These are phyloP conservation scores for Subanguina moxae DNA, from an alignment of 1,140 invertebrate genomes.

Conservation along the genomic window DNA sequence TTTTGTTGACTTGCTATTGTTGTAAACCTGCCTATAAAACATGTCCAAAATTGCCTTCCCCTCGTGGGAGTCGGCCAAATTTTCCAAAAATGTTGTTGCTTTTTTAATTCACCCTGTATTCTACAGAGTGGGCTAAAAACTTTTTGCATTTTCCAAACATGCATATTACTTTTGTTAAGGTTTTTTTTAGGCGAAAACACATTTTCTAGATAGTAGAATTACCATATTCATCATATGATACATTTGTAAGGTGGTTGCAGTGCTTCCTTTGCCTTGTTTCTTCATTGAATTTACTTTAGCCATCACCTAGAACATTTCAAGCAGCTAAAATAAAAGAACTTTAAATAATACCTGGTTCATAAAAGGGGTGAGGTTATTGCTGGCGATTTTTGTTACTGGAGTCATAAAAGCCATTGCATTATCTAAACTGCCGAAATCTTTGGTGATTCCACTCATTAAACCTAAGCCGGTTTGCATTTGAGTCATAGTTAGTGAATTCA, in stretches of 20 bases:
- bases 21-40: too few relatives aligned
- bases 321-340: background rate
- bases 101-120: too few relatives aligned
- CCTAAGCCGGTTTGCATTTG: background rate
- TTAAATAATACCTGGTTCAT: background rate
- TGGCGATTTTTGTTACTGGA: background rate
- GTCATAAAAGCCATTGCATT: background rate
- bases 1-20: too few relatives aligned
- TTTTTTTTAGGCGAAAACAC: background rate
- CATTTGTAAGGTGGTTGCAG: background rate
- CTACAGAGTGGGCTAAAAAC: too few relatives aligned
- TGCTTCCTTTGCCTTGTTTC: background rate
- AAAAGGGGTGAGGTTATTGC: background rate
- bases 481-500: background rate
- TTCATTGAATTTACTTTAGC: constrained; percentile 1
- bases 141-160: too few relatives aligned
- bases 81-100: too few relatives aligned
- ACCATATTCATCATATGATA: background rate
- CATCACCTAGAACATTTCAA: background rate
- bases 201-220: background rate
- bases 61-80: too few relatives aligned
- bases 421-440: constrained; percentile 3
- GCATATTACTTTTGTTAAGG: background rate
- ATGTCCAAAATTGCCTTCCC: too few relatives aligned
- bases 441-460: background rate